Evolutionary conservation across 2,888 invertebrate genomes (phyloP).

Genomic region (Hypomecis atomaria): DNA sequence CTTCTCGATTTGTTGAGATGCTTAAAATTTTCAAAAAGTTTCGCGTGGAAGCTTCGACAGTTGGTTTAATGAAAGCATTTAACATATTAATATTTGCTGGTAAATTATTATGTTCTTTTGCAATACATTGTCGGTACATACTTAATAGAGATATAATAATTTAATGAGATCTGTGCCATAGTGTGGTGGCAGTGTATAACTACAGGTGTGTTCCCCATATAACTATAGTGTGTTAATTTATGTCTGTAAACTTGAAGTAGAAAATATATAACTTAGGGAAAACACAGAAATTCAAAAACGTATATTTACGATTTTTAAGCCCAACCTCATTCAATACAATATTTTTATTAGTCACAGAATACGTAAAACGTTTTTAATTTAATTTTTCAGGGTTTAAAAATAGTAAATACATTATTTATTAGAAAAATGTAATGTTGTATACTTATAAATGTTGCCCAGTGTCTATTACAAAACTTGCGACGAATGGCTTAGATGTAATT

Average conservation of each 20-base stretch:
- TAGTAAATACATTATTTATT: conserved; percentile 17
- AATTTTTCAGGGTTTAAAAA: conserved; percentile 8
- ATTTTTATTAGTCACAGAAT: conserved; percentile 15
- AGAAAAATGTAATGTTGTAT: conserved; percentile 15
- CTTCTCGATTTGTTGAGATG: conserved; percentile 59
- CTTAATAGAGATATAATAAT: conserved; percentile 47
- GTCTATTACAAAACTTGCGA: conserved; percentile 42
- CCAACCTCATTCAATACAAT: conserved; percentile 1
- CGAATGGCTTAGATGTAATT: conserved; percentile 36
- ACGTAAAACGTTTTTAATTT: conserved; percentile 18
- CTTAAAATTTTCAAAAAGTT: conserved; percentile 39
- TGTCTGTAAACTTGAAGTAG: conserved; percentile 76
- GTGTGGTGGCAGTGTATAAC: conserved; percentile 75
- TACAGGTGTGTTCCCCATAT: conserved; percentile 68
- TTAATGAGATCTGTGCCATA: conserved; percentile 82
- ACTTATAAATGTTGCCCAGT: conserved; percentile 38
- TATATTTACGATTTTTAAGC: conserved; percentile 44
- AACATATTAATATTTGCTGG: conserved; percentile 31
- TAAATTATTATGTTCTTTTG: conserved; percentile 49
- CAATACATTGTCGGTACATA: conserved; percentile 60
- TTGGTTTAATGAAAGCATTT: conserved; percentile 34
- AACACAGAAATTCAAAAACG: conserved; percentile 52
- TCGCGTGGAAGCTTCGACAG: conserved; percentile 30
- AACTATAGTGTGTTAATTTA: conserved; percentile 69
- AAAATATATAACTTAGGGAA: conserved; percentile 57